Evolutionary conservation across 2,888 invertebrate genomes (phyloP).

Genomic region (Eurytoma adleriae): DNA sequence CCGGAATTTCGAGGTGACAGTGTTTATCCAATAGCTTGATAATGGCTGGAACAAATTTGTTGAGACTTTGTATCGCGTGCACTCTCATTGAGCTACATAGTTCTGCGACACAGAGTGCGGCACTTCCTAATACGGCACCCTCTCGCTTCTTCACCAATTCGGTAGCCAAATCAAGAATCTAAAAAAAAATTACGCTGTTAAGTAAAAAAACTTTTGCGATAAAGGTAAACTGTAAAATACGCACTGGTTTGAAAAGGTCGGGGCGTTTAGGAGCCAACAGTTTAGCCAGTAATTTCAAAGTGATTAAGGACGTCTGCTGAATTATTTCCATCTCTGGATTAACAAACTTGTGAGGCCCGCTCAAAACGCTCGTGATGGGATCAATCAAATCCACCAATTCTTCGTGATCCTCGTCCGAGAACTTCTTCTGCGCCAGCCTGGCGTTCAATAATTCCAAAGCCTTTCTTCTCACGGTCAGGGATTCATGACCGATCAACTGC

Average conservation of each 20-base stretch:
- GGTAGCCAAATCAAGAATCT: conserved; percentile 83
- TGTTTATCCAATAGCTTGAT: conserved; percentile 82
- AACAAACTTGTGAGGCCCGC: conserved; percentile 76
- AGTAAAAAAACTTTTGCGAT: background rate
- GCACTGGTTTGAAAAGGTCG: conserved; percentile 82
- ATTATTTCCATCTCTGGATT: conserved; percentile 82
- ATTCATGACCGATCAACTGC: conserved; percentile 84
- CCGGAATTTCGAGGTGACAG: conserved; percentile 80
- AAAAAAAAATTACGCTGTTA: conserved; percentile 9
- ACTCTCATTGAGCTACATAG: conserved; percentile 86
- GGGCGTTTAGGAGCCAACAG: conserved; percentile 83
- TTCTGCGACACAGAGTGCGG: conserved; percentile 88
- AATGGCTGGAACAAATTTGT: conserved; percentile 87
- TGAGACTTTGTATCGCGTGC: conserved; percentile 85
- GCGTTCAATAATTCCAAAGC: conserved; percentile 91
- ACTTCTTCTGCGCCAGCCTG: conserved; percentile 85
- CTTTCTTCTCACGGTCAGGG: conserved; percentile 85
- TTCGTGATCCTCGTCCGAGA: conserved; percentile 77
- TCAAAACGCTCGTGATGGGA: conserved; percentile 80
- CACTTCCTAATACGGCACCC: conserved; percentile 84
- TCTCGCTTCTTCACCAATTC: conserved; percentile 79
- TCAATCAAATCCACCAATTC: conserved; percentile 80
- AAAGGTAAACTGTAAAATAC: conserved; percentile 43
- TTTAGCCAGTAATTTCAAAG: conserved; percentile 89
- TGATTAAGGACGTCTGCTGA: conserved; percentile 89